Conservation (phyloP, 2,888 invertebrate species). For the Acleris emargana region DNA sequence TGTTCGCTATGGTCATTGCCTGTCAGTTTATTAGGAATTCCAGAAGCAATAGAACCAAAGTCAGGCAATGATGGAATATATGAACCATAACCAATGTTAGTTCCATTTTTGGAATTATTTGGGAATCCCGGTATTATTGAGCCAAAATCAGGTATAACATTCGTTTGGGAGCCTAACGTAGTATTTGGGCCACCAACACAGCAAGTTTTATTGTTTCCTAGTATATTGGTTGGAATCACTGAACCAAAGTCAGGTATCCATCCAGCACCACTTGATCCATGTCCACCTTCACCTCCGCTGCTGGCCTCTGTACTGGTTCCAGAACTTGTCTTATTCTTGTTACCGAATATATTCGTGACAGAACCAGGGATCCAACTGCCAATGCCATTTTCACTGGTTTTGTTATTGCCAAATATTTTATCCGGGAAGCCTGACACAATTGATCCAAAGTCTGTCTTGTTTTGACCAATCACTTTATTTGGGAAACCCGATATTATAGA, state of each 20-base stretch:
- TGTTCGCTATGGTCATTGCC: conserved; percentile 6
- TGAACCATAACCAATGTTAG: not conserved
- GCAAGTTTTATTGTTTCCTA: conserved; percentile 15
- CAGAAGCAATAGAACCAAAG: not conserved
- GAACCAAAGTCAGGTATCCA: conserved; percentile 7
- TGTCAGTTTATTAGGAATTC: conserved; percentile 3
- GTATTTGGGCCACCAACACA: not conserved
- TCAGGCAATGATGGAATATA: not conserved
- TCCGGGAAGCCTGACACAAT: not conserved
- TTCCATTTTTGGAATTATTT: conserved; percentile 11
- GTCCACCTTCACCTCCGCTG: conserved; percentile 5
- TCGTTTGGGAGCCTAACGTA: not conserved
- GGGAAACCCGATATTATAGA: conserved; percentile 22
- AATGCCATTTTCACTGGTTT: conserved; percentile 3
- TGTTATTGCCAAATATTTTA: conserved; percentile 11
- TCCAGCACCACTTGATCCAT: not conserved
- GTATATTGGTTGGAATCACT: not conserved
- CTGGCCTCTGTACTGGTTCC: not conserved
- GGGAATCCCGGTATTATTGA: not conserved
- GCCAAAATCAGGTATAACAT: not conserved
- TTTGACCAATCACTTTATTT: conserved; percentile 18
- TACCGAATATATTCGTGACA: conserved; percentile 13
- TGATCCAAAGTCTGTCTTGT: conserved; percentile 5
- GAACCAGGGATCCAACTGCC: conserved; percentile 2
- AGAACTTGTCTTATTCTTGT: conserved; percentile 16